These are phyloP conservation scores for Argyrosomus japonicus DNA, from an alignment of 2,113 vertebrate genomes.

Conservation along the genomic window DNA sequence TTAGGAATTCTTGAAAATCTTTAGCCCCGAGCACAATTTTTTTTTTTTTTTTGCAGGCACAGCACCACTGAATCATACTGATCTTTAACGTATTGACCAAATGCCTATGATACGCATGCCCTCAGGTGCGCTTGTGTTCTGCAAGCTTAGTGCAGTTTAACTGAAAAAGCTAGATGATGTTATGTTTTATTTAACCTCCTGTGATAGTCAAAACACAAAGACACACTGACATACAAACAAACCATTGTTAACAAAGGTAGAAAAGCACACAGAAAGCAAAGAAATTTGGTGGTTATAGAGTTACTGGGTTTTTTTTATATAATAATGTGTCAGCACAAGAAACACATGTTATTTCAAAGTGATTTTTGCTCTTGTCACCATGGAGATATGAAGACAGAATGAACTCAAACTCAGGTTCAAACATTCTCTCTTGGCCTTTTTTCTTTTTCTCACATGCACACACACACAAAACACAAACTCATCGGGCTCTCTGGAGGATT, in stretches of 20 bases:
- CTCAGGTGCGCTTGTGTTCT: neutral
- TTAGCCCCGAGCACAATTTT: neutral
- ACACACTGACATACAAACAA: neutral
- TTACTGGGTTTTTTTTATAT: neutral
- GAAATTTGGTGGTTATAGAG: neutral
- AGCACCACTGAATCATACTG: neutral
- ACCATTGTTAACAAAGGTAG: neutral
- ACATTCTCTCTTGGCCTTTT: neutral
- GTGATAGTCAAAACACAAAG: neutral
- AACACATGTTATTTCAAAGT: constrained; percentile 20
- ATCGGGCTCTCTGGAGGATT: neutral
- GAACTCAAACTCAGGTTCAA: constrained; percentile 33
- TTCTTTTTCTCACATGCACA: neutral
- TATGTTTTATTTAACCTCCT: constrained; percentile 1
- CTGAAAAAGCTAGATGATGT: neutral
- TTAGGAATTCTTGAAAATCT: constrained; percentile 3
- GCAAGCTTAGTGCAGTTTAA: neutral
- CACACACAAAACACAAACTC: neutral
- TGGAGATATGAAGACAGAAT: constrained; percentile 37
- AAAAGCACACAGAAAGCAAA: neutral
- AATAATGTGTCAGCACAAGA: constrained; percentile 20
- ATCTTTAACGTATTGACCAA: constrained; percentile 22
- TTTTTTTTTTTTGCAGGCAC: neutral
- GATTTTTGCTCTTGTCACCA: constrained; percentile 46
- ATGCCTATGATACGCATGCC: neutral